These are phyloP conservation scores for Microdon myrmicae DNA, from an alignment of 2,888 invertebrate species.

Conservation along the genomic window DNA sequence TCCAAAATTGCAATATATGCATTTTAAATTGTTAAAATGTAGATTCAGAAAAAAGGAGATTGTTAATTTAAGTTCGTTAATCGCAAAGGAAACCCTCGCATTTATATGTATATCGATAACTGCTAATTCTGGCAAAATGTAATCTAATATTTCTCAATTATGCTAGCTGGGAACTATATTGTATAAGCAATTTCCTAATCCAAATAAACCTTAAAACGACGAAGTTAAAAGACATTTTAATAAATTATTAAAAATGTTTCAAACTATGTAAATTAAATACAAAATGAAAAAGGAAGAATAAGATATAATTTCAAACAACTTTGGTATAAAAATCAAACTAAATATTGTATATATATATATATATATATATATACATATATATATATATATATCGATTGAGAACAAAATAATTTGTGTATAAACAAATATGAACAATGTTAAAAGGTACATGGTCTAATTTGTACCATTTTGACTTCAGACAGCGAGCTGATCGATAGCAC, in stretches of 20 bases:
- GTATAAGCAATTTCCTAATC: conserved; percentile 14
- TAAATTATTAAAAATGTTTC: conserved; percentile 13
- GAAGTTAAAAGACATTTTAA: conserved; percentile 26
- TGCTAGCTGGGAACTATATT: conserved; percentile 10
- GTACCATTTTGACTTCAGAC: conserved; percentile 98
- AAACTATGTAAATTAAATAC: conserved; percentile 11
- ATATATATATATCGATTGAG: too few relatives aligned
- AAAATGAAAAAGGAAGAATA: conserved; percentile 11
- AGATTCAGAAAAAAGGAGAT: too few relatives aligned
- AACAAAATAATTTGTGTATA: conserved; percentile 41
- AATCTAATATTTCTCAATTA: too few relatives aligned
- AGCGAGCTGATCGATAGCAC: conserved; percentile 98
- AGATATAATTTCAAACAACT: conserved; percentile 31
- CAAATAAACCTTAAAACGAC: conserved; percentile 27
- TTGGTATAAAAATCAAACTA: conserved; percentile 39
- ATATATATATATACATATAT: too few relatives aligned
- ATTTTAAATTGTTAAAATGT: too few relatives aligned
- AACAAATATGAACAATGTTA: conserved; percentile 47
- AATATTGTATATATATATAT: conserved; percentile 42
- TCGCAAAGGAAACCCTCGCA: too few relatives aligned
- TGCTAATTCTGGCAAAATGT: too few relatives aligned
- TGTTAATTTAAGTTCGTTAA: too few relatives aligned
- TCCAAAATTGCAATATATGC: too few relatives aligned
- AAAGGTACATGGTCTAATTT: conserved; percentile 64
- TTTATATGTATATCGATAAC: too few relatives aligned